Percentiles rank a stretch among this genome's conserved stretches.
Conservation (phyloP, 2,888 invertebrate genomes). For the Meiosimyza decipiens region DNA sequence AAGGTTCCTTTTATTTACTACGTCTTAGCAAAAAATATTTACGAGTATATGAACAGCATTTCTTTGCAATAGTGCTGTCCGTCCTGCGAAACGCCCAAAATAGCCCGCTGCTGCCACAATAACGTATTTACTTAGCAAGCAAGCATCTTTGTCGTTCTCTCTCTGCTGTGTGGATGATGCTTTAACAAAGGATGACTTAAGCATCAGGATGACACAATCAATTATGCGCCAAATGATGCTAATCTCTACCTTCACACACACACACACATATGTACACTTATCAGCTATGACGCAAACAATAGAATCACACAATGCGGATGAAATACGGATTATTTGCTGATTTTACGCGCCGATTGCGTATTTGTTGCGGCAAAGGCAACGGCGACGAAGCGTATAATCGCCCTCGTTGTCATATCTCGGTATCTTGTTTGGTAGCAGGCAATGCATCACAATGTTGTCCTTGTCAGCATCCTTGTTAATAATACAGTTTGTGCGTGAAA, state of each 20-base stretch:
- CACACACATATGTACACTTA: neutral
- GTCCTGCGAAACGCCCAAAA: neutral
- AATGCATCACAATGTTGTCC: too few relatives aligned
- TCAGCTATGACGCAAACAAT: constrained; percentile 3
- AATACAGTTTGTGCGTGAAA: too few relatives aligned
- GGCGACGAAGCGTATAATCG: constrained; percentile 54
- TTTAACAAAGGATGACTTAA: constrained; percentile 32
- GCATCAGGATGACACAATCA: constrained; percentile 53
- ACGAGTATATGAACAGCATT: neutral
- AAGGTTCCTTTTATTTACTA: too few relatives aligned
- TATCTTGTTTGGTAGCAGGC: constrained; percentile 20
- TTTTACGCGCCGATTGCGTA: constrained; percentile 34
- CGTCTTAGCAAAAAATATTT: neutral
- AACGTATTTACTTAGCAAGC: neutral
- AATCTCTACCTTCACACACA: constrained; percentile 38
- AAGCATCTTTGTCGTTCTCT: neutral
- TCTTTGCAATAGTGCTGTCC: neutral
- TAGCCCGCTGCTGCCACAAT: neutral
- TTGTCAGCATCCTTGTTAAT: too few relatives aligned
- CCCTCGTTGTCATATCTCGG: constrained; percentile 42
- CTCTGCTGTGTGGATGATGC: neutral
- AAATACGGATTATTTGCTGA: constrained; percentile 44
- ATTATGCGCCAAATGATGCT: constrained; percentile 51
- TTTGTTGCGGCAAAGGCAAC: constrained; percentile 41
- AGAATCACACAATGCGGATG: constrained; percentile 28